Base-by-base conservation (phyloP, 2,113 vertebrate genomes). In the Myotis yumanensis region DNA sequence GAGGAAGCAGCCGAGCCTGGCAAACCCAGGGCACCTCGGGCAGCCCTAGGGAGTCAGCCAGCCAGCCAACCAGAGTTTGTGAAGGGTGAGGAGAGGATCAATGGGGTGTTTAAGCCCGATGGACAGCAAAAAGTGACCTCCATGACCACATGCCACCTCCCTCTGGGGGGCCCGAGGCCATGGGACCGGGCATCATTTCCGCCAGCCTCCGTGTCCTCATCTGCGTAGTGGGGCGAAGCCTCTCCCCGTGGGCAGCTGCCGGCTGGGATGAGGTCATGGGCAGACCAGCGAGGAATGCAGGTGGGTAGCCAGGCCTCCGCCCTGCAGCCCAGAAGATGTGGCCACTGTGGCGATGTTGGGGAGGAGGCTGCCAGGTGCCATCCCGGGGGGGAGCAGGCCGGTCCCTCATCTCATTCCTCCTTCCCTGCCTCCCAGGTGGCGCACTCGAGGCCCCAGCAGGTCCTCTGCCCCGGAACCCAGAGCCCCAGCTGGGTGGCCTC, bases 261-360 rank as follows among this genome's bases (percentile, higher is more conserved):
- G 64, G 94, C 82, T 11, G 1, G 54, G 84, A 62, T 94, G 96
- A 97, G 81, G 54, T 93, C 90, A 89, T 69, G 71, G 40, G 73
- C 10, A 77, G 23, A 32, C 40, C 20, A 15, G 75, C 2, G 0
- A 93, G 76, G 90, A 93, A 95, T 81, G 90, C 66, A 59, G 77
- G 71, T 93, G 77, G 79, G 87, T 0, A 87, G 83, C 79, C n/a
- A 57, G 80, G 87, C 87, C 86, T 89, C 93, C 12, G 1, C 73
- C 96, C 91, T 0, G 0, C 8, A 17, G 48, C 69, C 73, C 80
- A 43, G 80, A 80, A 69, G 64, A 37, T 80, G 52, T n/a, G 46
- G 40, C 62, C 4, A 0, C 6, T 4, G 66, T 10, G 48, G 84
- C 48, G n/a, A 16, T 10, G n/a, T 30, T 7, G 23, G 14, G 46